phyloP scores from a whole-genome alignment of 2,113 vertebrate genomes.

The Thymallus thymallus region DNA sequence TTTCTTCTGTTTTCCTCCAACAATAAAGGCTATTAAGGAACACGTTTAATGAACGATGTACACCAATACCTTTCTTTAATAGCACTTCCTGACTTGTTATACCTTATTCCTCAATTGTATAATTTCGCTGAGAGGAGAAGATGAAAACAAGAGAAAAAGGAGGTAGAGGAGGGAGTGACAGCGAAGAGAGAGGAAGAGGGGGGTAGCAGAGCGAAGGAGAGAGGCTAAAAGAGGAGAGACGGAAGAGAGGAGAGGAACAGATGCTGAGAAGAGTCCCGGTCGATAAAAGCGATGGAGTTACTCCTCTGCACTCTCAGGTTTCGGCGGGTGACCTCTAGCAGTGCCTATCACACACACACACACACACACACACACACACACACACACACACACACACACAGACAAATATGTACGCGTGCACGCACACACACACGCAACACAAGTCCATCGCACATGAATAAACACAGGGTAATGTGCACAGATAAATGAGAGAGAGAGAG shows the following conservation, averaged over 20 bases:
- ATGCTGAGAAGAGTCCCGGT: conserved; percentile 66
- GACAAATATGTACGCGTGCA: background rate
- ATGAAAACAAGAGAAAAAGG: background rate
- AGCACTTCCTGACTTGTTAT: too few species aligned
- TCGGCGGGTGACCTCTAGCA: conserved; percentile 73
- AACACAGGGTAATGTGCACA: conserved; percentile 7
- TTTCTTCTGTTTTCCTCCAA: too few species aligned
- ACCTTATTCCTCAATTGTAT: too few species aligned
- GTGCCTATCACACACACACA: conserved; percentile 60
- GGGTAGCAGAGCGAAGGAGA: background rate
- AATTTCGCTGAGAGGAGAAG: too few species aligned
- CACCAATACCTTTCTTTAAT: too few species aligned
- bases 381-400: conserved; percentile 28
- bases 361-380: conserved; percentile 15
- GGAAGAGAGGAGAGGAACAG: conserved; percentile 48
- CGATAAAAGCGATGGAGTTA: conserved; percentile 76
- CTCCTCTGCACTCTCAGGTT: conserved; percentile 66
- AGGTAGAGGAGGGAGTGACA: background rate
- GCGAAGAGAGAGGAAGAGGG: conserved; percentile 4
- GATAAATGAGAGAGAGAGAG: conserved; percentile 23
- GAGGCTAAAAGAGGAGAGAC: conserved; percentile 10
- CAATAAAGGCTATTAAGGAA: too few species aligned
- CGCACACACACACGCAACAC: conserved; percentile 19
- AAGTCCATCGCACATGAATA: conserved; percentile 23
- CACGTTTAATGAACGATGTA: too few species aligned